Evolutionary conservation across 2,113 vertebrate genomes (phyloP).

Genomic region (Hippocampus zosterae): DNA sequence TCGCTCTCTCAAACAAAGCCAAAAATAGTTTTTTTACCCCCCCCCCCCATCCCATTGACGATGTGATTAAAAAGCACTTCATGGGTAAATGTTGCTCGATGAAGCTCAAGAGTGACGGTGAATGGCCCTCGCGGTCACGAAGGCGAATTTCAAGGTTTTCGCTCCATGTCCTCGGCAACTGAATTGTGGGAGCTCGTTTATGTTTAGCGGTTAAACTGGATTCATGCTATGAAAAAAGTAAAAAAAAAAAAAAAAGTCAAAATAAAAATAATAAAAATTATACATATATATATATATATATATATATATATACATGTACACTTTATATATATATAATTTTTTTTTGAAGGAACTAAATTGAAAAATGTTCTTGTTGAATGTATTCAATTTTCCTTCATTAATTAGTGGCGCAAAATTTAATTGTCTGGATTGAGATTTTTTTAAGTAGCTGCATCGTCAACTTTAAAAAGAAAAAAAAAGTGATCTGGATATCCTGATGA

Average conservation of each 20-base stretch:
- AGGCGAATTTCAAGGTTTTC: constrained; percentile 16
- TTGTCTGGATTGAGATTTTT: too few species aligned
- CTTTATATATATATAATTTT: too few species aligned
- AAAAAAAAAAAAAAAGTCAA: too few species aligned
- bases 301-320: too few species aligned
- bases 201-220: not conserved
- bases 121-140: constrained; percentile 11
- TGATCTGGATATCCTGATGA: too few species aligned
- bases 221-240: not conserved
- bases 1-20: constrained; percentile 15
- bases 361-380: too few species aligned
- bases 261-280: too few species aligned
- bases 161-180: constrained; percentile 5
- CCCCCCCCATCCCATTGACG: constrained; percentile 1
- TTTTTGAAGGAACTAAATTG: too few species aligned
- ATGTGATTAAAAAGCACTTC: constrained; percentile 29
- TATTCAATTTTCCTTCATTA: too few species aligned
- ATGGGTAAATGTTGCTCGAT: constrained; percentile 13
- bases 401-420: too few species aligned
- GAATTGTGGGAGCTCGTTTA: not conserved
- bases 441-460: too few species aligned
- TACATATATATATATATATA: too few species aligned
- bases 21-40: not conserved
- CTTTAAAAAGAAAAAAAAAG: not conserved
- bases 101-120: constrained; percentile 20